phyloP scores from a whole-genome alignment of 2,113 vertebrate species.

The Bubo bubo region DNA sequence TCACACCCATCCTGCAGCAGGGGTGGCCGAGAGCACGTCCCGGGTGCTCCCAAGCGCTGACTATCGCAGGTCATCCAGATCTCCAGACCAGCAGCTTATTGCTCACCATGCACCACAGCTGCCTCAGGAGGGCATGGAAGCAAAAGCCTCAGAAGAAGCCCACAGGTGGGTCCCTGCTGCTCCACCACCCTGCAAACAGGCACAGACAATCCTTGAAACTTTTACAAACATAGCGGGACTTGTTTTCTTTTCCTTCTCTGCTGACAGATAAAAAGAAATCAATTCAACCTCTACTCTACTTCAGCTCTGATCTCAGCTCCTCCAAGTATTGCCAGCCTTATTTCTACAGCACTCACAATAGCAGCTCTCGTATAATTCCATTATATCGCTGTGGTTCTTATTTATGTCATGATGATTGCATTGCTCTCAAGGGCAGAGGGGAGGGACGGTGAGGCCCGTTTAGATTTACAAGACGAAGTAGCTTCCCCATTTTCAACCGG shows the following conservation, averaged over 20 bases:
- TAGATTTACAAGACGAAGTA: not conserved
- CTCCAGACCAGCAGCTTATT: not conserved
- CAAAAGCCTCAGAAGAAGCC: not conserved
- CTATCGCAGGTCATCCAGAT: not conserved
- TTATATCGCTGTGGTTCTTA: not conserved
- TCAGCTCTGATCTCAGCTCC: not conserved
- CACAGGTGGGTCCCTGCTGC: rapidly evolving
- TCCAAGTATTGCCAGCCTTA: not conserved
- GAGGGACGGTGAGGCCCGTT: not conserved
- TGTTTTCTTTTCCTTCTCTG: not conserved
- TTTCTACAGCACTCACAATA: not conserved
- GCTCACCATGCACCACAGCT: not conserved
- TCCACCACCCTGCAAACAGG: rapidly evolving
- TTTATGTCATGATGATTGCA: not conserved
- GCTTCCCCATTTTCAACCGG: not conserved
- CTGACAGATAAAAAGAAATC: not conserved
- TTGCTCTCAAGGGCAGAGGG: not conserved
- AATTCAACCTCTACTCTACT: not conserved
- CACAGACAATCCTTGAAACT: not conserved
- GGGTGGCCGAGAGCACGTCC: rapidly evolving
- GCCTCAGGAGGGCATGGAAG: not conserved
- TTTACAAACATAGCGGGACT: not conserved
- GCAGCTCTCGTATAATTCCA: not conserved
- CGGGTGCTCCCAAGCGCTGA: not conserved
- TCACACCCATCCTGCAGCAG: not conserved